Evolutionary conservation across 2,113 vertebrate species (phyloP).

Genomic region (Rhadina sibilatrix): DNA sequence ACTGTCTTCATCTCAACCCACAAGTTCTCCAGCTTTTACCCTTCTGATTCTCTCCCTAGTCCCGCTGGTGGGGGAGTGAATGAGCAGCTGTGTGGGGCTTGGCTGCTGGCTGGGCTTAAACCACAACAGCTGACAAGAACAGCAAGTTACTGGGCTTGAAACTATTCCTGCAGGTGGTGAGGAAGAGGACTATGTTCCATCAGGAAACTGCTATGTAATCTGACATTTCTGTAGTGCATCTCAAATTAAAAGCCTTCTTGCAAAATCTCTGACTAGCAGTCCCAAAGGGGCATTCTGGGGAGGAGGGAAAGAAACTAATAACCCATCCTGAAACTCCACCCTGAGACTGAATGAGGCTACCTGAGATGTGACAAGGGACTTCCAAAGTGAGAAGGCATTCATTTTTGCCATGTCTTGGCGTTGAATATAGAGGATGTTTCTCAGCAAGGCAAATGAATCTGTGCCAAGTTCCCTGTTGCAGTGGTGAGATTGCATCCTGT

Average conservation of each 20-base stretch:
- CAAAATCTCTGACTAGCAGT: background rate
- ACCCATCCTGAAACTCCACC: background rate
- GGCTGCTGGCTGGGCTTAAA: background rate
- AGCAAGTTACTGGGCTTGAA: background rate
- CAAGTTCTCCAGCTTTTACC: background rate
- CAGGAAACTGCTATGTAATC: background rate
- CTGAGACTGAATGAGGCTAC: background rate
- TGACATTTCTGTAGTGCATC: background rate
- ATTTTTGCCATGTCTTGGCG: background rate
- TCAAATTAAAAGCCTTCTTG: background rate
- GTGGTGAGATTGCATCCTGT: background rate
- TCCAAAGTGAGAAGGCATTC: background rate
- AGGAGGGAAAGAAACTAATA: background rate
- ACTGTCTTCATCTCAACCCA: background rate
- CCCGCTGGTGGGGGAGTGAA: fast-evolving
- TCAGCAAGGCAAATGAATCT: background rate
- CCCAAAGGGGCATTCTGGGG: background rate
- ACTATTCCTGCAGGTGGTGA: background rate
- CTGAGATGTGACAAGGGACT: background rate
- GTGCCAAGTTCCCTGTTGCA: background rate
- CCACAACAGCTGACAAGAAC: background rate
- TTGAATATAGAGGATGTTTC: background rate
- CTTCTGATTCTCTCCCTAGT: background rate
- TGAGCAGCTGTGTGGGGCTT: background rate
- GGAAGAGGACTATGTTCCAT: background rate